Percentiles rank a stretch among this genome's conserved stretches.
Conservation (phyloP, 2,888 invertebrate species). For the Hoplodrina blanda region DNA sequence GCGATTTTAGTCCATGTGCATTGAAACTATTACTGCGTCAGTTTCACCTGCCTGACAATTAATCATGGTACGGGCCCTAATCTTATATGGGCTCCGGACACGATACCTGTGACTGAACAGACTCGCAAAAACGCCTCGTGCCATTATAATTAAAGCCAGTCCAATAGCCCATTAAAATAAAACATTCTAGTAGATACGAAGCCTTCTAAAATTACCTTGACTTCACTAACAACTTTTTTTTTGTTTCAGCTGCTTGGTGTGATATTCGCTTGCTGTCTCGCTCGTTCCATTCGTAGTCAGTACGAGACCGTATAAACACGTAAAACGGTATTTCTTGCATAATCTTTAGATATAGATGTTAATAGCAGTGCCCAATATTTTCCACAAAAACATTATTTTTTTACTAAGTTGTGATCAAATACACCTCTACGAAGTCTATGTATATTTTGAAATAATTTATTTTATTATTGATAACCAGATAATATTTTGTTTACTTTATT, state of each 20-base stretch:
- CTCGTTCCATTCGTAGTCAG: constrained; percentile 97
- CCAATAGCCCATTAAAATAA: no score
- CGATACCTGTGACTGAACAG: no score
- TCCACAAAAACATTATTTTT: constrained; percentile 38
- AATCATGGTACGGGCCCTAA: not conserved
- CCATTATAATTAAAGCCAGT: no score
- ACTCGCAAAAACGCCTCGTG: no score
- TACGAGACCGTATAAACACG: constrained; percentile 95
- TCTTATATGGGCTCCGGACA: not conserved
- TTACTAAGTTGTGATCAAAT: constrained; percentile 71
- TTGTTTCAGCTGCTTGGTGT: constrained; percentile 95
- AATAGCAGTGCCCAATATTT: constrained; percentile 48
- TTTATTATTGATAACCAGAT: constrained; percentile 68
- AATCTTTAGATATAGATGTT: constrained; percentile 40
- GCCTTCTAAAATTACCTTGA: no score
- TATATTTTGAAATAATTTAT: constrained; percentile 75
- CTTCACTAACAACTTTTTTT: not conserved
- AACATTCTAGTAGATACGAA: no score
- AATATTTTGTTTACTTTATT: constrained; percentile 60
- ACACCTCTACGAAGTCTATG: constrained; percentile 62
- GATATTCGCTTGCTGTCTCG: constrained; percentile 97
- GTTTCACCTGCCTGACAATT: not conserved
- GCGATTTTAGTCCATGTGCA: not conserved
- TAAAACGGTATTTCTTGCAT: constrained; percentile 28
- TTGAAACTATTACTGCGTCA: not conserved